These are phyloP conservation scores for Leptodactylus fallax DNA, from an alignment of 2,797 vertebrate genomes.

Conservation along the genomic window DNA sequence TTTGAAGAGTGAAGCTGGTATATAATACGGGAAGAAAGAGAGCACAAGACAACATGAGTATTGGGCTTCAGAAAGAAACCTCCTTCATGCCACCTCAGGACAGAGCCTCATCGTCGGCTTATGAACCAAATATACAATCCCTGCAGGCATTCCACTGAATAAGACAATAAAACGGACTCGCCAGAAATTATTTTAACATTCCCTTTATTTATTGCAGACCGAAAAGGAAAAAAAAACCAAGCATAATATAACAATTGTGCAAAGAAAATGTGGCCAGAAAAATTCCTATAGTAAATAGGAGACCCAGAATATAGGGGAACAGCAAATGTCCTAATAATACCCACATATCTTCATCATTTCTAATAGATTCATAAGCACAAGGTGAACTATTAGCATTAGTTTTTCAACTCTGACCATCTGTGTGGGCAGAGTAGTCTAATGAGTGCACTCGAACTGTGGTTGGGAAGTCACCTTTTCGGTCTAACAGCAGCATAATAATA, in stretches of 20 bases:
- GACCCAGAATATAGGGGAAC: neutral
- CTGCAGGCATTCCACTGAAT: slow-evolving; percentile 69
- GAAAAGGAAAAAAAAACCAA: slow-evolving; percentile 55
- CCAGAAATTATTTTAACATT: slow-evolving; percentile 75
- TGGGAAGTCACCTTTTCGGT: slow-evolving; percentile 75
- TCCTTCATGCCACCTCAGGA: slow-evolving; percentile 69
- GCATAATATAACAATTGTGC: slow-evolving; percentile 72
- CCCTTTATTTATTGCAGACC: slow-evolving; percentile 75
- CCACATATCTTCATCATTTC: no score
- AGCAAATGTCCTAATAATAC: neutral
- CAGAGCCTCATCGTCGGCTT: slow-evolving; percentile 71
- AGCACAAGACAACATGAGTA: slow-evolving; percentile 66
- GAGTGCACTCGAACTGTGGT: slow-evolving; percentile 72
- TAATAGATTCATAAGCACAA: neutral
- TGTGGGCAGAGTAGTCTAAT: slow-evolving; percentile 38
- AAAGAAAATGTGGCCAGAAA: neutral
- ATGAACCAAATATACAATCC: slow-evolving; percentile 69
- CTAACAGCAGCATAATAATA: slow-evolving; percentile 70
- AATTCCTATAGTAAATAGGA: neutral
- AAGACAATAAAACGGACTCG: slow-evolving; percentile 71
- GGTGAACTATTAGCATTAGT: neutral
- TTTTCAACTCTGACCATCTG: neutral
- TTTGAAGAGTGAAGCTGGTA: slow-evolving; percentile 78
- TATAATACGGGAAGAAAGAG: slow-evolving; percentile 73
- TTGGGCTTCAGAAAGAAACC: slow-evolving; percentile 68